Evolutionary conservation across 2,113 vertebrate genomes (phyloP).

Genomic region (Clarias batrachus): DNA sequence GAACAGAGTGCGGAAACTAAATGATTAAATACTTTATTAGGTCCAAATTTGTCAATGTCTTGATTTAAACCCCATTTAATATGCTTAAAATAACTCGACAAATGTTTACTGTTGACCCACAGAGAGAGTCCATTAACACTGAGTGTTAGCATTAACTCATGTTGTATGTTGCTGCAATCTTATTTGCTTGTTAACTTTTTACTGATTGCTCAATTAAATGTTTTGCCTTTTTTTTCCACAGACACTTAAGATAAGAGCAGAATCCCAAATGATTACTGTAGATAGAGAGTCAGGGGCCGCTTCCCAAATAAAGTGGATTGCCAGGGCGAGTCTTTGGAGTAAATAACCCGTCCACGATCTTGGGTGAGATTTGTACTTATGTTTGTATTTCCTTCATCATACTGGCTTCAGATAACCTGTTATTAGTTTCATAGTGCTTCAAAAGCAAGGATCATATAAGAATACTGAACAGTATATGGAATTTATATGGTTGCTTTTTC

Average conservation of each 20-base stretch:
- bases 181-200: background rate
- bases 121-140: background rate
- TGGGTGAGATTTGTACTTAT: background rate
- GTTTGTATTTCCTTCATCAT: background rate
- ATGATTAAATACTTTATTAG: background rate
- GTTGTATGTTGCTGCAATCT: background rate
- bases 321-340: background rate
- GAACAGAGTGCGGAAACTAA: background rate
- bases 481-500: background rate
- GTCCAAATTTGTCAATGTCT: background rate
- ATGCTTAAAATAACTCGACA: background rate
- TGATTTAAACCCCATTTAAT: background rate
- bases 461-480: background rate
- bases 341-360: background rate
- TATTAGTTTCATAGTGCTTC: background rate
- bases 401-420: background rate
- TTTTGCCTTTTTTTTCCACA: background rate
- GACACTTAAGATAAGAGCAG: background rate
- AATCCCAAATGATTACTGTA: background rate
- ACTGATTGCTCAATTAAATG: background rate
- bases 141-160: background rate
- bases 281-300: background rate
- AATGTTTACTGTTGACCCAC: background rate
- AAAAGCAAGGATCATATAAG: background rate
- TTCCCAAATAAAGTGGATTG: background rate